phyloP scores from a whole-genome alignment of 2,888 invertebrate species.

The Frankliniella fusca region DNA sequence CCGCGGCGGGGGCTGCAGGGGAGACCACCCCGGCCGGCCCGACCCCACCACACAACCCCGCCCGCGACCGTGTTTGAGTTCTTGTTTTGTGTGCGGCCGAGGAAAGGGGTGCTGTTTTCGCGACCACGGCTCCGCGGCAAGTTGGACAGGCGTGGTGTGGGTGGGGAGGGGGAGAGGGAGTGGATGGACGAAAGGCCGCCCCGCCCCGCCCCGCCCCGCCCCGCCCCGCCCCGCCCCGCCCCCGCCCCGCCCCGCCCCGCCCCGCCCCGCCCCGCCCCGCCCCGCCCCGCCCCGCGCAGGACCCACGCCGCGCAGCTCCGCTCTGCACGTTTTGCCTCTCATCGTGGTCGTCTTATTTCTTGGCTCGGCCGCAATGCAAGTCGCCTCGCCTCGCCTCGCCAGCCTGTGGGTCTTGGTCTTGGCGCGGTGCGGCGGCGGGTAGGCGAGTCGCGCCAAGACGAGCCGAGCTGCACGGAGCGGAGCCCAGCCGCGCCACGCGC shows the following conservation, averaged over 20 bases:
- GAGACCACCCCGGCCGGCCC: no score
- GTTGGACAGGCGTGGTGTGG: no score
- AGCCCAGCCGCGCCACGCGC: background rate
- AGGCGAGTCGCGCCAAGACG: background rate
- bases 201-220: no score
- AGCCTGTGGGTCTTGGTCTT: background rate
- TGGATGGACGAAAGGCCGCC: no score
- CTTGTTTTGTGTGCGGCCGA: no score
- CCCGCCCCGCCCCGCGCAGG: background rate
- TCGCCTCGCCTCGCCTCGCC: background rate
- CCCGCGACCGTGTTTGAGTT: no score
- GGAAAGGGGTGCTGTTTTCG: no score
- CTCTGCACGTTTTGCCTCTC: background rate
- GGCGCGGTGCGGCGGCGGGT: background rate
- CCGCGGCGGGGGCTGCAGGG: no score
- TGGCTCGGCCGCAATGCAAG: conserved; percentile 16
- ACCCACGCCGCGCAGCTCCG: background rate
- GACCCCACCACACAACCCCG: no score
- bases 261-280: background rate
- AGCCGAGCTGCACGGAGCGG: background rate
- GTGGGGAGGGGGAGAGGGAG: no score
- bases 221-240: background rate
- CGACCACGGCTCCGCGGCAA: no score
- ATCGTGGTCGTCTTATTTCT: background rate
- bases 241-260: background rate